phyloP scores from a whole-genome alignment of 2,888 invertebrate species.

The Pecten maximus region DNA sequence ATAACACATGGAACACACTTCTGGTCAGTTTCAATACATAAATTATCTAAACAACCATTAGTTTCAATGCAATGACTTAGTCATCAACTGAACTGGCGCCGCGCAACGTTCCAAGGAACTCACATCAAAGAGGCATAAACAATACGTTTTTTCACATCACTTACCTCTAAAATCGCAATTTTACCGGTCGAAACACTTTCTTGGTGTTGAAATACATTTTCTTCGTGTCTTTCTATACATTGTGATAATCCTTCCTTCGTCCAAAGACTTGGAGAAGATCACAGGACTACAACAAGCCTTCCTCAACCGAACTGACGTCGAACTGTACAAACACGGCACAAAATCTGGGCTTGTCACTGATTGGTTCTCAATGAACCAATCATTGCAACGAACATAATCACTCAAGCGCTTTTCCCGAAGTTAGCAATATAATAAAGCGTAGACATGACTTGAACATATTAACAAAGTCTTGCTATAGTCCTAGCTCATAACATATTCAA shows the following conservation, averaged over 20 bases:
- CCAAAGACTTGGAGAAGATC: conserved; percentile 23
- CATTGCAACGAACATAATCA: neutral
- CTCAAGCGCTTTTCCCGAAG: neutral
- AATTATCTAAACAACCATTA: neutral
- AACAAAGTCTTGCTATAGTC: neutral
- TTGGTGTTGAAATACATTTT: conserved; percentile 10
- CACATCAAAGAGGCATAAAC: neutral
- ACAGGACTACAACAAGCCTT: conserved; percentile 26
- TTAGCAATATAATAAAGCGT: neutral
- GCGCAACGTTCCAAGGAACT: neutral
- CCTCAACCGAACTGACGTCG: conserved; percentile 14
- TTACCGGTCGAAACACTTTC: conserved; percentile 23
- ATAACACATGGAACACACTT: neutral
- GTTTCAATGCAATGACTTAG: neutral
- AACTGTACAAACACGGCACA: conserved; percentile 35
- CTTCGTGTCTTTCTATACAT: conserved; percentile 22
- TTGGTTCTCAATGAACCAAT: neutral
- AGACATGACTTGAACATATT: neutral
- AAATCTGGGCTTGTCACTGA: conserved; percentile 17
- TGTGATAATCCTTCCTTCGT: conserved; percentile 33
- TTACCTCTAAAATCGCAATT: conserved; percentile 15
- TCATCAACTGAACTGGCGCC: conserved; percentile 32
- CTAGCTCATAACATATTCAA: neutral
- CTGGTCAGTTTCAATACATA: neutral
- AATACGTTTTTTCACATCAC: neutral